Base-by-base conservation (phyloP, 2,888 invertebrate genomes). In the Hydrotaea diabolus region DNA sequence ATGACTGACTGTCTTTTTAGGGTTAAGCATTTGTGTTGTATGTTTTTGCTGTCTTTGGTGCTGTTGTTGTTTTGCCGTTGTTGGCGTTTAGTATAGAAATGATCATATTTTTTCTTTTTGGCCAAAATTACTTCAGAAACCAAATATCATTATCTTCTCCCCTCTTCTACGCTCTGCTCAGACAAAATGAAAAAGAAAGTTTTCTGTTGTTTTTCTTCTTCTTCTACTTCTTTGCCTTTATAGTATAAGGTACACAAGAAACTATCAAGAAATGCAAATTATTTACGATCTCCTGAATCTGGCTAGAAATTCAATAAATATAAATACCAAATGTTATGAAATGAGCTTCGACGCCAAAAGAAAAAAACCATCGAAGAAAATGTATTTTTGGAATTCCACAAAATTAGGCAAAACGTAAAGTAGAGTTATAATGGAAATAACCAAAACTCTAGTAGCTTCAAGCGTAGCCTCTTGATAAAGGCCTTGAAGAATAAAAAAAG, bases 131-230 rank as follows among this genome's bases (percentile, higher is more conserved):
- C 26, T 69, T 49, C 23, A 31, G 31, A 71, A 71, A 49, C 21
- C 59, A 71, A 71, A 71, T 71, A 23, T 71, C 53, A 71, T 71
- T 71, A 53, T 71, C 71, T 71, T 17, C 13, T 26, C 26, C 39
- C 39, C 39, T 11, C 39, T 39, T 11, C 39, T 39, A 7, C 39
- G 3, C 39, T 39, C 39, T 9, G 31, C 2, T 31, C 23, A 17
- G 19, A 49, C 2, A 11, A 17, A 53, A 55, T 23, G 55, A 57
- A 73, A 73, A 73, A 73, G 73, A 73, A 73, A 73, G 73, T 73
- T 59, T 59, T 39, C n/a, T 31, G 31, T 59, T 73, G n/a, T 15
- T 17, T n/a, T 2, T 9, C 17, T 64, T 36, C 64, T 64, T 36
- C 49, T 49, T 49, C 49, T n/a, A 39, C 39, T 7, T n/a, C 49